Evolutionary conservation across 2,113 vertebrate genomes (phyloP), one percentile per base, ranked within the genome.

Genomic region (Takifugu bimaculatus): DNA sequence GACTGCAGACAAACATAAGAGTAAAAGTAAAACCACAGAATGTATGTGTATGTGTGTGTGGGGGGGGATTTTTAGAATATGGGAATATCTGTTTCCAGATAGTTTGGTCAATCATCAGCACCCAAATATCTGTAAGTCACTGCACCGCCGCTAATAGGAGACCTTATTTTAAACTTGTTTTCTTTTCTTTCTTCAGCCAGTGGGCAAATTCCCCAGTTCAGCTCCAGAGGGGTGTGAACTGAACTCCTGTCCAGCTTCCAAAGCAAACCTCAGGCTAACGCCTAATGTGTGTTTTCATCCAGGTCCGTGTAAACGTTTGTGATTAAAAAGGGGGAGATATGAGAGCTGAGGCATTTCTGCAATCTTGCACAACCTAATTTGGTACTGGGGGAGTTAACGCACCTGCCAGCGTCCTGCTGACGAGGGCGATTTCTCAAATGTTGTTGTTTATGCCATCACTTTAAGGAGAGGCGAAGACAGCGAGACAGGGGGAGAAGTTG

Each of bases 401-500:
- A 95, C 94, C 94, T 96, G 95, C 93, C 93, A 92, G 84, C 83
- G 90, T 85, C 54, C 82, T 94, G 94, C 94, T 97, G 95, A 98
- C 93, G 82, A 87, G 81, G 85, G 83, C 87, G 89, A 91, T 96
- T 95, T 94, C 84, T 89, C 88, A 85, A 86, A 79, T 88, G 87
- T 91, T 91, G 88, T 90, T 91, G 88, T 90, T 91, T 88, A 83
- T 87, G 83, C 83, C 76, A 84, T 88, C 89, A 87, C 78, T 88
- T 88, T 87, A 88, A 79, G 67, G 72, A 79, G 75, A 74, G 60
- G 74, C 69, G 57, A 78, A 80, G 75, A 82, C 70, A 57, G 74
- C 59, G 63, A 74, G 59, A 65, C 44, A 52, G 58, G 54, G 75
- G 73, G 66, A 78, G 86, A 82, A 68, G 75, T 74, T 78, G 76